Conservation (phyloP, 2,797 vertebrate species). For the Artibeus lituratus region DNA sequence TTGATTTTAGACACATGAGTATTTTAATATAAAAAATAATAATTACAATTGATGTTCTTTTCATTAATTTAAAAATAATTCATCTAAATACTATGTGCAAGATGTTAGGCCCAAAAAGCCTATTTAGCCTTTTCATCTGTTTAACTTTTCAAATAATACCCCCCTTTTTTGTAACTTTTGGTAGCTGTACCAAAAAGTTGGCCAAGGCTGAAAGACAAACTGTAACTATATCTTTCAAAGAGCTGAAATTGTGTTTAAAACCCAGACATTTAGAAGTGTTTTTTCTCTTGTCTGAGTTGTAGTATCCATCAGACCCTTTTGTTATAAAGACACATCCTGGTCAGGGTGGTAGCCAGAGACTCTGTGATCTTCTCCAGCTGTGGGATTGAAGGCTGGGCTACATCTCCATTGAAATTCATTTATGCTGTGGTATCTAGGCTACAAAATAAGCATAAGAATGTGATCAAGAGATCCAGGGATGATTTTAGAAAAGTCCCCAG, state of each 20-base stretch:
- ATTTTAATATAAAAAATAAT: constrained; percentile 35
- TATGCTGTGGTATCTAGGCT: not conserved
- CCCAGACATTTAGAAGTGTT: not conserved
- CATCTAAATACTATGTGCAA: constrained; percentile 27
- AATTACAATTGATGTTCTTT: constrained; percentile 37
- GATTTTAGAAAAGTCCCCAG: not conserved
- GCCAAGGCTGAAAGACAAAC: constrained; percentile 47
- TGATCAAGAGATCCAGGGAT: not conserved
- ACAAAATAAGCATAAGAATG: not conserved
- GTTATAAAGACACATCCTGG: not conserved
- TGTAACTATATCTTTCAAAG: constrained; percentile 50
- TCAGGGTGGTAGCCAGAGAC: not conserved
- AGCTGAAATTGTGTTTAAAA: constrained; percentile 31
- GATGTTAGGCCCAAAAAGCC: not conserved
- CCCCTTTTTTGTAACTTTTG: not conserved
- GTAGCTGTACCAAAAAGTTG: constrained; percentile 40
- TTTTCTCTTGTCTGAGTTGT: constrained; percentile 28
- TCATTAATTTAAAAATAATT: constrained; percentile 47
- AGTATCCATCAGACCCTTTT: not conserved
- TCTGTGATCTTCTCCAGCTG: not conserved
- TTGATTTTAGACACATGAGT: constrained; percentile 28
- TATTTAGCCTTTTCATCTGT: not conserved
- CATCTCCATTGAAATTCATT: not conserved
- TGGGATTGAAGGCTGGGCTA: not conserved
- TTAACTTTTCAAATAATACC: constrained; percentile 39